phyloP scores from a whole-genome alignment of 2,797 vertebrate genomes.

The Xenops minutus region DNA sequence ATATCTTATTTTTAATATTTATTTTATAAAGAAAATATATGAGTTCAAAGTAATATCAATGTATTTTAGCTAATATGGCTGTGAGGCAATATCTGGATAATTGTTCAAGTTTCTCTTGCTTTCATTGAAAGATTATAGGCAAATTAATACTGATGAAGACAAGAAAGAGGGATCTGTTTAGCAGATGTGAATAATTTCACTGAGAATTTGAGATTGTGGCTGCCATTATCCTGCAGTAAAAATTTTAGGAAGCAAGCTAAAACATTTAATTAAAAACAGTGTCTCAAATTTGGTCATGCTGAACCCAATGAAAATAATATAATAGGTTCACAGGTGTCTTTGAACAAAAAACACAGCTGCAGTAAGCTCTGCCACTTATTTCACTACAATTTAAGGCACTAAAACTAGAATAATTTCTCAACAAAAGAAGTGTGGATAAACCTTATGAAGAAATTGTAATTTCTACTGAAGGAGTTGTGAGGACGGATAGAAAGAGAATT shows the following conservation, averaged over 20 bases:
- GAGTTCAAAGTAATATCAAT: background rate
- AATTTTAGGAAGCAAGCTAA: background rate
- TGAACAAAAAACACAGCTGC: background rate
- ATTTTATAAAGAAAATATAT: background rate
- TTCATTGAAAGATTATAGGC: background rate
- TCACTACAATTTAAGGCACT: background rate
- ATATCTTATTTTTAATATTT: background rate
- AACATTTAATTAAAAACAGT: background rate
- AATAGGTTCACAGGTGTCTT: background rate
- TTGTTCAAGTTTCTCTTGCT: background rate
- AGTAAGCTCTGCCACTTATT: background rate
- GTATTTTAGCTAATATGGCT: background rate
- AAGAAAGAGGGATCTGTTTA: background rate
- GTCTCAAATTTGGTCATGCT: background rate
- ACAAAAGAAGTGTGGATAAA: background rate
- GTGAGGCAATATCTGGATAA: background rate
- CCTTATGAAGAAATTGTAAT: background rate
- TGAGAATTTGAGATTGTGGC: background rate
- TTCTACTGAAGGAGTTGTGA: background rate
- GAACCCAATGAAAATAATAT: background rate
- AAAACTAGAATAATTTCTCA: background rate
- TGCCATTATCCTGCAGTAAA: background rate
- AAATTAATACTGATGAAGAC: background rate
- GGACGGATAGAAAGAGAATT: background rate
- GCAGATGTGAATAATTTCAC: background rate